A percentile compares a stretch with the other conserved stretches of the same genome.
phyloP scores from a whole-genome alignment of 1,140 invertebrate species.

The Euglossa dilemma region DNA sequence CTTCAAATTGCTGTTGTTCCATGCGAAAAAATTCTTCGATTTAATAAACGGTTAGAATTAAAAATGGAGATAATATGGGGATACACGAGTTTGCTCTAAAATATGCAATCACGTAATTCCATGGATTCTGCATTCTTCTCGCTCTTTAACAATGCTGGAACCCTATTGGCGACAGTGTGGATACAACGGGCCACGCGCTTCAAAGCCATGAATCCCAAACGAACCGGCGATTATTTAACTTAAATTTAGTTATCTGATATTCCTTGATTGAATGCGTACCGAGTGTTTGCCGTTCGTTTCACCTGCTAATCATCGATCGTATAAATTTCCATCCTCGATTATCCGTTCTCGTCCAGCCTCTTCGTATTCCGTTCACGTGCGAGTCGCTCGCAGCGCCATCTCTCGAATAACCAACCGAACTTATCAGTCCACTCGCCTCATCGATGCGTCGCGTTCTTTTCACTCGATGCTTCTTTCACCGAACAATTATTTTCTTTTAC shows the following conservation, averaged over 20 bases:
- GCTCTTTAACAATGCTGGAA: too few species aligned
- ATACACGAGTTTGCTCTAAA: too few species aligned
- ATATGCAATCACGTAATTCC: too few species aligned
- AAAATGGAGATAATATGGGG: too few species aligned
- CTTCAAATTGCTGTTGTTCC: too few species aligned
- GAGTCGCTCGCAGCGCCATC: neutral
- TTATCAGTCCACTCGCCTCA: slow-evolving; percentile 19
- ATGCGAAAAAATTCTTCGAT: too few species aligned
- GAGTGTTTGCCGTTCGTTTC: neutral
- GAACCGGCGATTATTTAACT: neutral
- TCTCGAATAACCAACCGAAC: neutral
- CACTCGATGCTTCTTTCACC: slow-evolving; percentile 43
- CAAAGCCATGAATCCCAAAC: neutral
- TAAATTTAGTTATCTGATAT: neutral
- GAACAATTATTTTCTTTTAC: too few species aligned
- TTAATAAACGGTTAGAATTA: too few species aligned
- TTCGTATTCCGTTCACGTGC: too few species aligned
- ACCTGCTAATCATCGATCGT: slow-evolving; percentile 12
- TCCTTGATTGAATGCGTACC: neutral
- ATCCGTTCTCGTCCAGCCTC: neutral
- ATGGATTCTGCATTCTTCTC: too few species aligned
- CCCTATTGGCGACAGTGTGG: too few species aligned
- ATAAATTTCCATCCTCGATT: slow-evolving; percentile 8
- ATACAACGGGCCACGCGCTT: too few species aligned
- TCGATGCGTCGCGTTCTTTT: slow-evolving; percentile 41